These are phyloP conservation scores for Lophochroa leadbeateri DNA, from an alignment of 2,113 vertebrate species.

Conservation along the genomic window DNA sequence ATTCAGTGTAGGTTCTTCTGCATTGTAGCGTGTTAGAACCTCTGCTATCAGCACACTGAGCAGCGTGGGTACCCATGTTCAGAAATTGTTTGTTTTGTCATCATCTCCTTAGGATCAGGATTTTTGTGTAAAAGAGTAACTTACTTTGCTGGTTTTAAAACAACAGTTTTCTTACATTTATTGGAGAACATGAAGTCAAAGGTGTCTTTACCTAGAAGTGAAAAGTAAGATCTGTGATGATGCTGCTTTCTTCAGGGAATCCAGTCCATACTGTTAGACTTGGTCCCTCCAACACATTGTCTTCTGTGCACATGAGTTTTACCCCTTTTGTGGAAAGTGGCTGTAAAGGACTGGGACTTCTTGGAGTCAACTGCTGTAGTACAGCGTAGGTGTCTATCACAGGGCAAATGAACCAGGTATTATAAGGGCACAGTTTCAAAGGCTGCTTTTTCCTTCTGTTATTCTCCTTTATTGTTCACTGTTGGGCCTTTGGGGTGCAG, in stretches of 20 bases:
- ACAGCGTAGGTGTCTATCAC: accelerated
- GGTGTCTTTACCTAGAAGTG: background rate
- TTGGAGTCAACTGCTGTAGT: background rate
- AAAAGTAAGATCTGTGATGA: background rate
- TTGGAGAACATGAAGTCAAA: background rate
- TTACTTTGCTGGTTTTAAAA: background rate
- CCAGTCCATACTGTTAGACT: background rate
- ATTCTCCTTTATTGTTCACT: background rate
- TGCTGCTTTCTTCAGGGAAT: background rate
- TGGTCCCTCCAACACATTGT: background rate
- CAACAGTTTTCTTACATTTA: background rate
- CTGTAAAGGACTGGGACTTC: background rate
- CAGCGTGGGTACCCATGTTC: background rate
- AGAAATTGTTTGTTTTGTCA: background rate
- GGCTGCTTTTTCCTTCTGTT: background rate
- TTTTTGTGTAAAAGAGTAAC: background rate
- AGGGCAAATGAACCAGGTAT: background rate
- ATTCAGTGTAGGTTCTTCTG: background rate
- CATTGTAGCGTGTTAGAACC: background rate
- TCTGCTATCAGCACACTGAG: background rate
- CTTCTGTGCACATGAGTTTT: background rate
- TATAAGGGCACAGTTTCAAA: background rate
- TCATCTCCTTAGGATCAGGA: background rate
- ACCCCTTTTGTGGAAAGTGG: background rate
- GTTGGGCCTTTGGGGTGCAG: background rate